These are phyloP conservation scores for Oenanthe oenanthe DNA, from an alignment of 2,113 vertebrate species.

Conservation along the genomic window DNA sequence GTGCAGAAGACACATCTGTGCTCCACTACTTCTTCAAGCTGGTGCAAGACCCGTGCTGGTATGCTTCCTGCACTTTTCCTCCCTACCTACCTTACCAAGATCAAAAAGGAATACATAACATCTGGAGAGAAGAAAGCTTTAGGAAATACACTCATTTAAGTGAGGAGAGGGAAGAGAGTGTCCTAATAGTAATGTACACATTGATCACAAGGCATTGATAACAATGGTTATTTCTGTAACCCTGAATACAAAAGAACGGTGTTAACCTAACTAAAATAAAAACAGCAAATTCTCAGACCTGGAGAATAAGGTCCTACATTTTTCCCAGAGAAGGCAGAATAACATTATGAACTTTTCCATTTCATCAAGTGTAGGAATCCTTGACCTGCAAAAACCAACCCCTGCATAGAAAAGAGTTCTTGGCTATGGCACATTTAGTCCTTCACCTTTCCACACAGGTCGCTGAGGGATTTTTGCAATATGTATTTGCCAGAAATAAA, in stretches of 20 bases:
- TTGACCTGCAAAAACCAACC: background rate
- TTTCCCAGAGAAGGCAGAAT: background rate
- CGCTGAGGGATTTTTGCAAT: background rate
- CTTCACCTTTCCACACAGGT: background rate
- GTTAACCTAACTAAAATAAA: background rate
- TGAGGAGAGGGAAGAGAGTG: background rate
- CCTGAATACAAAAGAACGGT: background rate
- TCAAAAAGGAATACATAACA: background rate
- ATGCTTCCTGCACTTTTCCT: background rate
- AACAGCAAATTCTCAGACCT: background rate
- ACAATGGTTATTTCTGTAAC: background rate
- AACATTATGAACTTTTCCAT: background rate
- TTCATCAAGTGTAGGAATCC: background rate
- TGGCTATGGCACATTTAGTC: background rate
- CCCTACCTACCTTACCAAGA: background rate
- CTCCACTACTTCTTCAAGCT: background rate
- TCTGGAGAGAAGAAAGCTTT: background rate
- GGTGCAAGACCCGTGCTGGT: fast-evolving
- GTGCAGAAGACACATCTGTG: background rate
- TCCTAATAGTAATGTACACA: background rate
- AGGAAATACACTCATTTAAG: background rate
- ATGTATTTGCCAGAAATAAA: background rate
- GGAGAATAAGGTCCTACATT: background rate
- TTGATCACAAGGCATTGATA: background rate
- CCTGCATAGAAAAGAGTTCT: background rate